phyloP scores from a whole-genome alignment of 2,113 vertebrate species.

The Oxyruncus cristatus region DNA sequence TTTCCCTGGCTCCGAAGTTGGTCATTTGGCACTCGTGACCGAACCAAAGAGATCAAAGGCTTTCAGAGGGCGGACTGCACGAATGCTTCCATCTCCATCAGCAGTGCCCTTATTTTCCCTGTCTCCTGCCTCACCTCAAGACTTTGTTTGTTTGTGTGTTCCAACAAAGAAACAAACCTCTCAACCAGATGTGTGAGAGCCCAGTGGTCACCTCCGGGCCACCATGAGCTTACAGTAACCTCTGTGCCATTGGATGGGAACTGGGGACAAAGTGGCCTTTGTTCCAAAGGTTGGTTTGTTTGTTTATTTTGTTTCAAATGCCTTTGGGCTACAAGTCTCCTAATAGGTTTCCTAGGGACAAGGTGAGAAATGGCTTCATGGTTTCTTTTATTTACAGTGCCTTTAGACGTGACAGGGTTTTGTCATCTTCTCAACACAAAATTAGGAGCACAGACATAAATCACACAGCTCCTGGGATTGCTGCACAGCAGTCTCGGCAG shows the following conservation, averaged over 20 bases:
- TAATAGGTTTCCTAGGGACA: constrained; percentile 35
- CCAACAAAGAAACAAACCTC: neutral
- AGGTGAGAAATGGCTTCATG: constrained; percentile 52
- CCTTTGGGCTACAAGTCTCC: constrained; percentile 29
- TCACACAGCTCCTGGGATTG: constrained; percentile 25
- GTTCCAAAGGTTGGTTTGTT: constrained; percentile 9
- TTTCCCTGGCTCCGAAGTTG: constrained; percentile 57
- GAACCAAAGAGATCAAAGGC: constrained; percentile 62
- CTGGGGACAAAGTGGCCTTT: constrained; percentile 15
- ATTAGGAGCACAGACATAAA: constrained; percentile 16
- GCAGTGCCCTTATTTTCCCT: neutral
- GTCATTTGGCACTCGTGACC: constrained; percentile 55
- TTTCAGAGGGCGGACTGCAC: constrained; percentile 22
- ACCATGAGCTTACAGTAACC: neutral
- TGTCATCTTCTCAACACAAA: constrained; percentile 17
- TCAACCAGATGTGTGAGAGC: neutral
- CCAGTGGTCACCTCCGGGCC: neutral
- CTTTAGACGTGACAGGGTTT: constrained; percentile 25
- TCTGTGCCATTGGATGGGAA: neutral
- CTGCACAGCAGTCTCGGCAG: neutral
- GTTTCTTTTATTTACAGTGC: constrained; percentile 20
- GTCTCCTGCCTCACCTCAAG: constrained; percentile 24
- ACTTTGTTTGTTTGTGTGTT: neutral
- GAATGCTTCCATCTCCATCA: constrained; percentile 26
- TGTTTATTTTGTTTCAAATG: constrained; percentile 45